These are phyloP conservation scores for Apomyelois bistriatella DNA, from an alignment of 2,888 invertebrate species.

Conservation along the genomic window DNA sequence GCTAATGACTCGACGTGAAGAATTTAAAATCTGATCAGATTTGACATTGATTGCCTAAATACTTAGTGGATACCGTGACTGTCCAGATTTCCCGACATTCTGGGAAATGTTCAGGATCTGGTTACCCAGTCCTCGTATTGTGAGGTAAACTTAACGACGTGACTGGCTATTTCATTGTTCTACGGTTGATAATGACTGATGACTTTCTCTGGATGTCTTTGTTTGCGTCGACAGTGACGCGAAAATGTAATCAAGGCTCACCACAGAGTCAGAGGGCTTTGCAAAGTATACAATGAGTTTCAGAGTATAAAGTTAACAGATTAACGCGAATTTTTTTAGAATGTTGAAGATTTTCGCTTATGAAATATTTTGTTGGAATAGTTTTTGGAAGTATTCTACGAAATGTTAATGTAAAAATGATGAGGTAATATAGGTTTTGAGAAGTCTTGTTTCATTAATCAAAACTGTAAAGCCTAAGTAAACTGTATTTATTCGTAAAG, in stretches of 20 bases:
- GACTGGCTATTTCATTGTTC: conserved; percentile 72
- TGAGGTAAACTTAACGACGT: conserved; percentile 68
- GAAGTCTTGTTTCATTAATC: no score
- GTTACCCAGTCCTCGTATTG: conserved; percentile 40
- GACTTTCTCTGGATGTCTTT: conserved; percentile 70
- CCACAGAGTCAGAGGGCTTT: conserved; percentile 25
- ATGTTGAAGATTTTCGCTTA: neutral
- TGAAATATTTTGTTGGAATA: neutral
- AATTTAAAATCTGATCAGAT: conserved; percentile 10
- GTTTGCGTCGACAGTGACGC: conserved; percentile 66
- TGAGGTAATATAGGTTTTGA: no score
- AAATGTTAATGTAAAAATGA: no score
- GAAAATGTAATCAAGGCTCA: conserved; percentile 69
- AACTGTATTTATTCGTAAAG: no score
- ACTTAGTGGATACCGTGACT: conserved; percentile 40
- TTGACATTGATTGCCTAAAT: conserved; percentile 36
- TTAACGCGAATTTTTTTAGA: conserved; percentile 19
- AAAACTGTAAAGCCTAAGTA: no score
- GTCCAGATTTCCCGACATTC: conserved; percentile 50
- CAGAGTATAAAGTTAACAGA: conserved; percentile 39
- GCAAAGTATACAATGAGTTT: conserved; percentile 50
- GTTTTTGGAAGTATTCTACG: neutral
- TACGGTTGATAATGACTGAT: conserved; percentile 73
- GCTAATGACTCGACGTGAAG: conserved; percentile 5
- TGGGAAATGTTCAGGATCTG: conserved; percentile 42